phyloP scores from a whole-genome alignment of 2,797 vertebrate species.

The Microchirus variegatus region DNA sequence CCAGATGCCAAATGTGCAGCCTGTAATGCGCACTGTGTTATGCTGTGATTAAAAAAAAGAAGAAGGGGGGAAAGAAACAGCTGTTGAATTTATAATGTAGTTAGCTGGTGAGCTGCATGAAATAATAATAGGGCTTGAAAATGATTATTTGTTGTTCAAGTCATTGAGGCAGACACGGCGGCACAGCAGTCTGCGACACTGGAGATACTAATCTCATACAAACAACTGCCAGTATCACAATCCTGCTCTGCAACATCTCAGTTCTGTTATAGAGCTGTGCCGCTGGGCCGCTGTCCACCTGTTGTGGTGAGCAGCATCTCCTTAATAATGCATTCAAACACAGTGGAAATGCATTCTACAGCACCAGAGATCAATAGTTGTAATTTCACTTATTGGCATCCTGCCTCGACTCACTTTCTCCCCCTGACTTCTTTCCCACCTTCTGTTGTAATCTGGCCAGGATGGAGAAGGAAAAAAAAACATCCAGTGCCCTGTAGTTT shows the following conservation, averaged over 20 bases:
- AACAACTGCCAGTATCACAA: conserved; percentile 29
- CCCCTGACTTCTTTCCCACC: conserved; percentile 24
- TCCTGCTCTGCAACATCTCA: background rate
- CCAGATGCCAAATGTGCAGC: conserved; percentile 37
- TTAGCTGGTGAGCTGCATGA: conserved; percentile 52
- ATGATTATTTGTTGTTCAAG: conserved; percentile 49
- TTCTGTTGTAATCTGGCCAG: conserved; percentile 7
- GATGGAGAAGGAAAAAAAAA: background rate
- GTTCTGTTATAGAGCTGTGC: conserved; percentile 10
- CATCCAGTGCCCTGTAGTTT: background rate
- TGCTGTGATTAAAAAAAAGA: conserved; percentile 22
- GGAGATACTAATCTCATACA: conserved; percentile 42
- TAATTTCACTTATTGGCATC: conserved; percentile 65
- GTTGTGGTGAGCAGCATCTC: conserved; percentile 48
- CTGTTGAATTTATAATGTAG: conserved; percentile 58
- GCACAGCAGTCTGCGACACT: conserved; percentile 24
- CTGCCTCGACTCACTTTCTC: conserved; percentile 29
- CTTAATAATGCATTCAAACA: conserved; percentile 69
- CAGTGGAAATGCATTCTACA: conserved; percentile 55
- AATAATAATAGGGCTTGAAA: conserved; percentile 67
- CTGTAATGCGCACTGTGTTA: conserved; percentile 25
- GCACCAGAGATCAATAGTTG: conserved; percentile 70
- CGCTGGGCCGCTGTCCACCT: conserved; percentile 54
- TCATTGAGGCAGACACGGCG: conserved; percentile 26
- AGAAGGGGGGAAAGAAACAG: conserved; percentile 30